Evolutionary conservation across 2,113 vertebrate genomes (phyloP), one percentile per base, ranked within the genome.

Genomic region (Lepidothrix coronata): DNA sequence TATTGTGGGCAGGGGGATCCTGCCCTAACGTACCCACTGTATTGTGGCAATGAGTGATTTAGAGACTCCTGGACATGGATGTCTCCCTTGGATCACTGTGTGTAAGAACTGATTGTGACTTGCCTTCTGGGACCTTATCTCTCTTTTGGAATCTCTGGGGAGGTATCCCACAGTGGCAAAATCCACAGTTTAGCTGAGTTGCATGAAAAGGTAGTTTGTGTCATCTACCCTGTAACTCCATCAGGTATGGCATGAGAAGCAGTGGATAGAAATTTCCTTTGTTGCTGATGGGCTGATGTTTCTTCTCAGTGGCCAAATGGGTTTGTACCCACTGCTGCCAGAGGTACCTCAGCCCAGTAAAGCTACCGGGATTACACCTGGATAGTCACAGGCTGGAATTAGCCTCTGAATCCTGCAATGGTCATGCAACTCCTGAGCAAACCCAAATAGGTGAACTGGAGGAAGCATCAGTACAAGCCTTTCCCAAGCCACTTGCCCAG

Each of bases 321-420:
- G 24, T 78, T 35, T 75, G 52, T 30, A 57, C 62, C 22, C 54
- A 18, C 55, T 75, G 71, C 66, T 79, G 54, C 46, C 85, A 85
- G 70, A 41, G 13, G 19, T 31, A 12, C 21, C 20, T 67, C 57
- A 82, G 65, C 59, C 43, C 39, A 30, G 27, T 23, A 59, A 59
- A 78, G 15, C n/a, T 22, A 5, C 31, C 2, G 5, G 35, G 28
- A 9, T 74, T 86, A 11, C 22, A 70, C 14, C 10, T 72, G 35
- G 24, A 11, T 35, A 54, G 52, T 51, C 27, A 31, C 0, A 0
- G 37, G 25, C 7, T 39, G 2, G 61, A 59, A 71, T 63, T 85
- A 54, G 62, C n/a, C 48, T 61, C 67, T 25, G 55, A 52, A 54
- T 86, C 31, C 72, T 81, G 68, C 59, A 41, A 7, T 55, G 31